Base-by-base conservation (phyloP, 1,140 invertebrate genomes). In the Drosophila arizonae region DNA sequence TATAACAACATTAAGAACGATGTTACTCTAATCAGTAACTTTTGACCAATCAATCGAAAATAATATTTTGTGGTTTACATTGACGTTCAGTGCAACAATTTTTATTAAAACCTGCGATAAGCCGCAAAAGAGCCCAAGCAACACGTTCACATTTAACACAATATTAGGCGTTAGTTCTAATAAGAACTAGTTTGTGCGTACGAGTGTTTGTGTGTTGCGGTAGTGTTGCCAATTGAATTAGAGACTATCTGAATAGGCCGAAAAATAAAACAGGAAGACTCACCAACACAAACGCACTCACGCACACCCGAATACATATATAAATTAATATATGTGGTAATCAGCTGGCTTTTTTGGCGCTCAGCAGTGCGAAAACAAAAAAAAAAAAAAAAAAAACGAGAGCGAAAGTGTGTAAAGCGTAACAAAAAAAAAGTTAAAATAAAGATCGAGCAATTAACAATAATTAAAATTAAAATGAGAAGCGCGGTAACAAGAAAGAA, bases 11-110 rank as follows among this genome's bases (percentile, higher is more conserved):
- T 33, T 33, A 41, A 9, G 2, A 33, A 15, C 8, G 48, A 15
- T 30, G 28, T 21, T 39, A 11, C 21, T 50, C 48, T 84, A 79
- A 84, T 84, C 80, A 76, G 64, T 61, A 66, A 69, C 75, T 65
- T 72, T 82, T 79, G 72, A 68, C 60, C 76, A 72, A 67, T 85
- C 61, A 71, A 64, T 71, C 52, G 72, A 64, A 56, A 60, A 56
- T 55, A 64, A 55, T 61, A 70, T 74, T 74, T 65, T 75, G 60
- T 50, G 72, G 54, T 55, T 75, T 75, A 65, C 67, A 70, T 71
- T 65, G 36, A 56, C 33, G 55, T 60, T 61, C 39, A 11, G 13
- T 69, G 66, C 65, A 54, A 48, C 45, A 72, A 11, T 43, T 55
- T 69, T 33, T 17, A 30, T 39, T 11, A 46, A 64, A n/a, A 54